These are phyloP conservation scores for Electrophaes corylata DNA, from an alignment of 2,888 invertebrate species.

Conservation along the genomic window DNA sequence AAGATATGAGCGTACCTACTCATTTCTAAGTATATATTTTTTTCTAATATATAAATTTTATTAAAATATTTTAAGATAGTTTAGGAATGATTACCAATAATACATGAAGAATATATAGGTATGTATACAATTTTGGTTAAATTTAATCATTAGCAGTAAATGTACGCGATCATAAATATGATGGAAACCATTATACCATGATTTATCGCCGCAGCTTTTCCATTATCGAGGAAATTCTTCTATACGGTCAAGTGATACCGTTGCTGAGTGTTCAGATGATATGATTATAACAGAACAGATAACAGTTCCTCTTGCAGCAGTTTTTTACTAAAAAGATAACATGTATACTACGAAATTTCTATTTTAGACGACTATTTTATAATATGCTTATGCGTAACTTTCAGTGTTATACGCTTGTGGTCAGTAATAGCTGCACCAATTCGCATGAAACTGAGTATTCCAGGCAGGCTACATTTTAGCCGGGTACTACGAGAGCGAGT, in stretches of 20 bases:
- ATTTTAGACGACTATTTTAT: no score
- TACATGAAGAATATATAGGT: no score
- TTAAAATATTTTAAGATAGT: no score
- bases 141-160: background rate
- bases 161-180: constrained; percentile 2
- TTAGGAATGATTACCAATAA: no score
- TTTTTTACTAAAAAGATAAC: constrained; percentile 19
- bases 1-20: background rate
- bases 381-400: background rate
- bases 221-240: constrained; percentile 30
- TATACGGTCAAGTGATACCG: constrained; percentile 48
- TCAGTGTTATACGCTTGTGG: no score
- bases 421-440: no score
- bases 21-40: no score
- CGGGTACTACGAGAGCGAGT: no score
- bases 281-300: constrained; percentile 50
- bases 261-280: constrained; percentile 42
- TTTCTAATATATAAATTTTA: no score
- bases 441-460: no score
- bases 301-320: constrained; percentile 45
- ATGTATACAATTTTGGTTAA: background rate
- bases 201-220: constrained; percentile 23
- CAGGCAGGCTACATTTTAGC: no score
- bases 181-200: constrained; percentile 13
- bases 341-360: background rate